These are phyloP conservation scores for Zaprionus lineosus DNA, from an alignment of 2,888 invertebrate species.

Conservation along the genomic window DNA sequence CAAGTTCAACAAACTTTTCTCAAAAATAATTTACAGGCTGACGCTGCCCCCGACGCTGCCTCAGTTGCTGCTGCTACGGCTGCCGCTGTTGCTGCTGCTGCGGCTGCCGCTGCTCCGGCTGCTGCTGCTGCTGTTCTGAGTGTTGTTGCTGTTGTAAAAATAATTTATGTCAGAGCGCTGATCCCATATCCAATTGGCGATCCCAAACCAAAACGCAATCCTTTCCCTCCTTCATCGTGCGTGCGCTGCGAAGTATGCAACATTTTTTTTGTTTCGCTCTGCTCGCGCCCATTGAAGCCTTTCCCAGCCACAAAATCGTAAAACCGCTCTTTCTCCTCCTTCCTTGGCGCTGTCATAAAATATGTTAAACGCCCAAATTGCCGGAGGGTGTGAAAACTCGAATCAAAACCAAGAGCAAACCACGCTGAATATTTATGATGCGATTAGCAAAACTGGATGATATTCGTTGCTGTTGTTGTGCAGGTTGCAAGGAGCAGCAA, in stretches of 20 bases:
- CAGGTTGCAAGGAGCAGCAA: slow-evolving; percentile 64
- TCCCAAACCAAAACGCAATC: slow-evolving; percentile 31
- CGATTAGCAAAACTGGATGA: slow-evolving; percentile 65
- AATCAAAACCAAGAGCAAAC: slow-evolving; percentile 64
- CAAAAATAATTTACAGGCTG: slow-evolving; percentile 61
- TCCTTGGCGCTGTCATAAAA: slow-evolving; percentile 56
- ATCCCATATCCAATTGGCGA: slow-evolving; percentile 36
- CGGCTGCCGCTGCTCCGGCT: slow-evolving; percentile 25
- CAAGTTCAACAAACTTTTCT: slow-evolving; percentile 71
- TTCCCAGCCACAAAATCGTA: too few relatives aligned
- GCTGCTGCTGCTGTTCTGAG: too few relatives aligned
- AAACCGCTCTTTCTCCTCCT: too few relatives aligned
- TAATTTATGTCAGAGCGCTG: slow-evolving; percentile 49
- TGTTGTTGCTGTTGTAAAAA: slow-evolving; percentile 47
- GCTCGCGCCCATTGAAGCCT: too few relatives aligned
- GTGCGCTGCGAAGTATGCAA: slow-evolving; percentile 65
- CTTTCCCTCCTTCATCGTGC: slow-evolving; percentile 54
- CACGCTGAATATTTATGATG: slow-evolving; percentile 77
- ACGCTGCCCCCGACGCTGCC: slow-evolving; percentile 18
- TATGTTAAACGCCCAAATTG: slow-evolving; percentile 74
- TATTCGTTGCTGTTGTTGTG: slow-evolving; percentile 23
- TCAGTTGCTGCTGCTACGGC: slow-evolving; percentile 41
- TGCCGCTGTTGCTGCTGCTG: slow-evolving; percentile 33
- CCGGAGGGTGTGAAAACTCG: slow-evolving; percentile 75
- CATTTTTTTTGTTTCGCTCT: slow-evolving; percentile 39